Percentiles rank a stretch among this genome's conserved stretches.
These are phyloP conservation scores for Excalfactoria chinensis DNA, from an alignment of 2,113 vertebrate genomes.

Conservation along the genomic window DNA sequence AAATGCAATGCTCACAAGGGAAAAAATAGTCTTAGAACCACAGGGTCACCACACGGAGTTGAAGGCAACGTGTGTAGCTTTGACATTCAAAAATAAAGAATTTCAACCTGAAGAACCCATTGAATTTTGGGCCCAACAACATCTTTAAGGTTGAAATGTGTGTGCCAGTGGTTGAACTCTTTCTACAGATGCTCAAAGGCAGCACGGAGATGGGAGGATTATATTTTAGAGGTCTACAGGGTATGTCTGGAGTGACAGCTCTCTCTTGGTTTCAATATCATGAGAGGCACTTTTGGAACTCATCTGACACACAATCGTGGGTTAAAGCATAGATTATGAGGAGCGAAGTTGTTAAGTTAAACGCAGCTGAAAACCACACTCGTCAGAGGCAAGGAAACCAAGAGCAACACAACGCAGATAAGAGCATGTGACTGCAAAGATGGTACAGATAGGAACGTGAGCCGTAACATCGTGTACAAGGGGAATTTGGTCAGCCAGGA, in stretches of 20 bases:
- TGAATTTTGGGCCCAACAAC: background rate
- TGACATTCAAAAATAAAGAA: background rate
- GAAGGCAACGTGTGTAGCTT: background rate
- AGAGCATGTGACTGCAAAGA: background rate
- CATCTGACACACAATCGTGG: background rate
- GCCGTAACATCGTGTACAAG: background rate
- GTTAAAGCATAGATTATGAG: background rate
- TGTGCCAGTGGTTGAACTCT: background rate
- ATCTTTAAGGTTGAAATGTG: background rate
- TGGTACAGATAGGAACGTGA: background rate
- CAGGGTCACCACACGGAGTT: background rate
- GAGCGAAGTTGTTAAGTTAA: background rate
- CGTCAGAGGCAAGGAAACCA: background rate
- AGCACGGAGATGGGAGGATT: background rate
- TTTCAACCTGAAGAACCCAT: background rate
- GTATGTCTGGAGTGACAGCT: background rate
- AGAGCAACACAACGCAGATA: background rate
- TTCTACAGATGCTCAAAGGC: background rate
- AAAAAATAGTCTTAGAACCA: background rate
- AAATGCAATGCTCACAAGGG: background rate
- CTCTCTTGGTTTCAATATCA: background rate
- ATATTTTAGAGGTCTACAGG: rapidly evolving
- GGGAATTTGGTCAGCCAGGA: background rate
- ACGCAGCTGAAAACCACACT: background rate
- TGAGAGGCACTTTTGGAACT: background rate